Evolutionary conservation across 2,888 invertebrate species (phyloP), one percentile per base, ranked within the genome.

Genomic region (Dicycla oo): DNA sequence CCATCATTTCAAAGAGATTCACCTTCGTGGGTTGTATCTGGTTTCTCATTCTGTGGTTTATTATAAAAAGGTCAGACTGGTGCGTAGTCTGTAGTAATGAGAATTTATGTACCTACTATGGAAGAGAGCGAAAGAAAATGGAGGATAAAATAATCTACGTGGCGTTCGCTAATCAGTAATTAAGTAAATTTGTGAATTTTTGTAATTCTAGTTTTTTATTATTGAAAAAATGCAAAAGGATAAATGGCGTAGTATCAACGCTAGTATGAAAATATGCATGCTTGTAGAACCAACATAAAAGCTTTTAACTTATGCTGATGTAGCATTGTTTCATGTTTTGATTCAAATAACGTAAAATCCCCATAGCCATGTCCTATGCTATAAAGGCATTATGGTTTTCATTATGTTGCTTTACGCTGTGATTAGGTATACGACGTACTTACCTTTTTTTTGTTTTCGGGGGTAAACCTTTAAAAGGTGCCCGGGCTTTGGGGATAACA

Each of bases 1-100:
- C 10, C 3, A 68, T 60, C 26, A 67, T 68, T 74, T 74, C 68
- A 78, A 79, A 68, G 20, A 62, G 38, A 45, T 13, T 61, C 45
- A 40, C 51, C 23, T 61, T 45, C 13, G 13, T 49, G 20, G 15
- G 20, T 47, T 40, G 58, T 63, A 18, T 68, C 57, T 53, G 11
- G 53, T 80, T 62, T 68, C 63, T 7, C 38, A 54, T 26, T 67
- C 20, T 67, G 61, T 43, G 51, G 38, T 76, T 66, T 57, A 40
- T 26, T 62, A 61, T 51, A 26, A 40, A 61, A 51, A 73, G 53
- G 53, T 45, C 43, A 38, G 43, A 57, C 47, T 0, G n/a, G 6
- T 65, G 8, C 3, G 11, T 40, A 10, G 30, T n/a, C n/a, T n/a
- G n/a, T n/a, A 30, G 40, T 34, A 68, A 58, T 71, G 23, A 20